These are phyloP conservation scores for Chrysolina americana DNA, from an alignment of 2,888 invertebrate genomes.

Conservation along the genomic window DNA sequence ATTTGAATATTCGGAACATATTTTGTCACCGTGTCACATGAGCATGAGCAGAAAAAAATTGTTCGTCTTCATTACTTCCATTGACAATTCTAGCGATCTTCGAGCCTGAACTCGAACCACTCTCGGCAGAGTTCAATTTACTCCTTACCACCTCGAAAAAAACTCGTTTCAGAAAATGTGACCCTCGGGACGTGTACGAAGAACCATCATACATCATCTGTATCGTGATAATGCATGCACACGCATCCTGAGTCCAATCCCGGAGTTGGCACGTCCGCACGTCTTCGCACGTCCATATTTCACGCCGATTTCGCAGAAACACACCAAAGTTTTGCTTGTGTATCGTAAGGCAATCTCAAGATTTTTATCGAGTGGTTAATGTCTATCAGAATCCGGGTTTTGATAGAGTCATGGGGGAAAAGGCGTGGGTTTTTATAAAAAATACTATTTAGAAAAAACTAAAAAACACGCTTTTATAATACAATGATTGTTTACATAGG, in stretches of 20 bases:
- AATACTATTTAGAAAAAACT: too few species aligned
- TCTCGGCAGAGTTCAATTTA: slow-evolving; percentile 56
- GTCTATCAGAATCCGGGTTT: background rate
- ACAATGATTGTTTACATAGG: too few species aligned
- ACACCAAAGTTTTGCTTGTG: slow-evolving; percentile 2
- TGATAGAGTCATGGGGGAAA: background rate
- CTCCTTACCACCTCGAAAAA: slow-evolving; percentile 55
- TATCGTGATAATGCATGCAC: slow-evolving; percentile 62
- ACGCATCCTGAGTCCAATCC: slow-evolving; percentile 37
- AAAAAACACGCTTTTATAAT: too few species aligned
- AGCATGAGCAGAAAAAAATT: too few species aligned
- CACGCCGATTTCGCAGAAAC: slow-evolving; percentile 6
- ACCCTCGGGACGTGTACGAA: slow-evolving; percentile 59
- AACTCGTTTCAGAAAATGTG: slow-evolving; percentile 63
- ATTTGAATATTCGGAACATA: too few species aligned
- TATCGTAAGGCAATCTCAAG: background rate
- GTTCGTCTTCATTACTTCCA: background rate
- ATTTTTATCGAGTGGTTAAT: background rate
- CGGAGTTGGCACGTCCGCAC: slow-evolving; percentile 44
- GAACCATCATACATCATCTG: slow-evolving; percentile 61
- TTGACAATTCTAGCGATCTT: background rate
- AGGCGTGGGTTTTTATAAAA: too few species aligned
- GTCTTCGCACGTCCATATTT: background rate
- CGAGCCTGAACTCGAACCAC: slow-evolving; percentile 26
- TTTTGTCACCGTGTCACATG: too few species aligned